phyloP scores from a whole-genome alignment of 2,888 invertebrate species.

The Chrysotoxum bicinctum region DNA sequence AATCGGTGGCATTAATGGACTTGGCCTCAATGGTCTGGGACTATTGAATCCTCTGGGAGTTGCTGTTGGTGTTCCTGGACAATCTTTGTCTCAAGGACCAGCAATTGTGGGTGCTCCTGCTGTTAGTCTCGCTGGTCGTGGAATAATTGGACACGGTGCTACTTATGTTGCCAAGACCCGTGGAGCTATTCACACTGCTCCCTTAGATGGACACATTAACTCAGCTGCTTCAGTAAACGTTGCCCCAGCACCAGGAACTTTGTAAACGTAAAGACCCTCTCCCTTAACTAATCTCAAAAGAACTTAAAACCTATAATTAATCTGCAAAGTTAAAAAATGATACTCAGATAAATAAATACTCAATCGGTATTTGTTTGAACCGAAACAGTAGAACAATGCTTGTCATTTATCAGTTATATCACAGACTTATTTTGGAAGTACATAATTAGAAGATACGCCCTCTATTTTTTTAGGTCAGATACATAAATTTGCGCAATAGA shows the following conservation, averaged over 20 bases:
- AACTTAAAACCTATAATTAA: no score
- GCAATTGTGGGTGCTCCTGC: slow-evolving; percentile 45
- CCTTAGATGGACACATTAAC: slow-evolving; percentile 77
- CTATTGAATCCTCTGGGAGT: slow-evolving; percentile 4
- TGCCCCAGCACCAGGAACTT: slow-evolving; percentile 78
- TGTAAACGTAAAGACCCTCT: slow-evolving; percentile 9
- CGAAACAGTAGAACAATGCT: no score
- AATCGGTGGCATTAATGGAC: slow-evolving; percentile 20
- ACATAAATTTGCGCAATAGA: no score
- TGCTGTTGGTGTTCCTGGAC: slow-evolving; percentile 14
- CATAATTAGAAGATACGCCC: no score
- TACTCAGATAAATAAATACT: no score
- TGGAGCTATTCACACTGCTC: slow-evolving; percentile 78
- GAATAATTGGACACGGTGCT: slow-evolving; percentile 78
- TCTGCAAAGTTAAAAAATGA: no score
- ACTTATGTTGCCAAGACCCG: slow-evolving; percentile 78
- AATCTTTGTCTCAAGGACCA: slow-evolving; percentile 66
- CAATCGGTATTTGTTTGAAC: no score
- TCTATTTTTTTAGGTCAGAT: no score
- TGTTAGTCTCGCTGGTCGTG: slow-evolving; percentile 18
- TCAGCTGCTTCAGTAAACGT: slow-evolving; percentile 78
- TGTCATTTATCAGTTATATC: no score
- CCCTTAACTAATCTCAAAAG: no score
- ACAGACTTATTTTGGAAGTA: no score
- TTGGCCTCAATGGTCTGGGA: slow-evolving; percentile 8